Conservation (phyloP, 1,140 invertebrate genomes). For the Pemphigus obesinymphae region DNA sequence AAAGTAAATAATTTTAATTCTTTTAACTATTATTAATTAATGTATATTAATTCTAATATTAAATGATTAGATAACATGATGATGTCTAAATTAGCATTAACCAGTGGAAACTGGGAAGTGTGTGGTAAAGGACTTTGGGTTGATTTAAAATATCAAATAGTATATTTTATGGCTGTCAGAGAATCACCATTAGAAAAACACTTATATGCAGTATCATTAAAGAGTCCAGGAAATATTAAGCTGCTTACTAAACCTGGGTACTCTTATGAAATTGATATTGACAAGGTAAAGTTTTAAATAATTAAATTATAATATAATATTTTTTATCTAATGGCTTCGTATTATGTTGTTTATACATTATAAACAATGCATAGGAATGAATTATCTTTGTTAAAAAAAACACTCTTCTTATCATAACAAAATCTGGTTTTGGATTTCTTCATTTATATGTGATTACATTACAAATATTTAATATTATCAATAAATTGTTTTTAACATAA, state of each 20-base stretch:
- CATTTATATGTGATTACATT: too few species aligned
- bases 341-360: too few species aligned
- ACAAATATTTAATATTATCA: too few species aligned
- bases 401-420: too few species aligned
- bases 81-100: conserved; percentile 63
- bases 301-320: too few species aligned
- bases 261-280: conserved; percentile 74
- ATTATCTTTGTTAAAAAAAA: too few species aligned
- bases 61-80: conserved; percentile 29
- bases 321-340: too few species aligned
- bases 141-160: conserved; percentile 63
- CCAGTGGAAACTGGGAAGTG: conserved; percentile 78
- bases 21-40: background rate
- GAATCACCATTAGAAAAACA: conserved; percentile 79
- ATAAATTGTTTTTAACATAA: too few species aligned
- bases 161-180: conserved; percentile 75
- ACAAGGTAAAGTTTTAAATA: conserved; percentile 57
- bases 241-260: conserved; percentile 69
- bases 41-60: background rate
- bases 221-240: conserved; percentile 61
- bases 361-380: too few species aligned
- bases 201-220: conserved; percentile 72
- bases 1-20: conserved; percentile 10
- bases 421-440: too few species aligned
- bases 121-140: conserved; percentile 73